Conservation (phyloP, 2,888 invertebrate genomes). For the Rapana venosa region DNA sequence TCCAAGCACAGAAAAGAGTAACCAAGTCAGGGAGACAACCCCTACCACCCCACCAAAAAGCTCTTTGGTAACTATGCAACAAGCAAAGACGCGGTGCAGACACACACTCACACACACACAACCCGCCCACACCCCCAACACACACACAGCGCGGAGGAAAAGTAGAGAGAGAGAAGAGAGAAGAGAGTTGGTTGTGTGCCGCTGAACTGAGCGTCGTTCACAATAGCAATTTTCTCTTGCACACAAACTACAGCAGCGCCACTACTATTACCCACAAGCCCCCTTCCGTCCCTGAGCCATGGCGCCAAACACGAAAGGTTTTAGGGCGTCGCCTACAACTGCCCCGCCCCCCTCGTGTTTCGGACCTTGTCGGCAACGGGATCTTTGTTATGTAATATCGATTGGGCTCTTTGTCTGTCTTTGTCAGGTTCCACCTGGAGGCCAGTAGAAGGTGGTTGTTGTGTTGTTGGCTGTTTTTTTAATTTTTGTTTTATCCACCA, state of each 20-base stretch:
- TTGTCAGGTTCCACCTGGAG: conserved; percentile 25
- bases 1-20: too few species aligned
- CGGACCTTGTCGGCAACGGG: background rate
- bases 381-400: conserved; percentile 20
- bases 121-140: background rate
- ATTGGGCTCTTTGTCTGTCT: background rate
- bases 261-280: conserved; percentile 30
- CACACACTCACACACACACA: too few species aligned
- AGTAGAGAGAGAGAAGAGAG: background rate
- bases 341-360: conserved; percentile 33
- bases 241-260: background rate
- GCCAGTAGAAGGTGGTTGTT: background rate
- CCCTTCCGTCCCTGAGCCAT: background rate
- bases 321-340: conserved; percentile 27
- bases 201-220: background rate
- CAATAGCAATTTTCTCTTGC: conserved; percentile 18
- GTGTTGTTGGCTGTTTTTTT: too few species aligned
- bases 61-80: too few species aligned
- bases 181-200: background rate
- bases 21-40: background rate
- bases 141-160: background rate
- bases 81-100: too few species aligned
- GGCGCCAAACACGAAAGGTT: conserved; percentile 37
- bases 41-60: background rate
- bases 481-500: too few species aligned